Conservation (phyloP, 2,888 invertebrate genomes). For the Anorthoa munda region DNA sequence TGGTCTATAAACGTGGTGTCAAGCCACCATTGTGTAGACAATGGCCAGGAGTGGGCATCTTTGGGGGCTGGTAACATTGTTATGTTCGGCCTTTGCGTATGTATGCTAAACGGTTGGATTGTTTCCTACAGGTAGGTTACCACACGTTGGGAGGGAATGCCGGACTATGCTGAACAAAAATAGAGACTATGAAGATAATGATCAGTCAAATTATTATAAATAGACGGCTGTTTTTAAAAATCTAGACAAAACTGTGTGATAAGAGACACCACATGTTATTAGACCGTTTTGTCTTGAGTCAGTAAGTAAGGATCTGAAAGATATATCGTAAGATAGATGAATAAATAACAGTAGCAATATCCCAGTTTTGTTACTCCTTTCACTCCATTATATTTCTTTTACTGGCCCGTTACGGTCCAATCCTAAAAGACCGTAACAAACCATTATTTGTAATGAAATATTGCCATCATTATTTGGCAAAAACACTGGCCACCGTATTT, state of each 20-base stretch:
- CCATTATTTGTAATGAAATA: constrained; percentile 1
- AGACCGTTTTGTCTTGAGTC: not conserved
- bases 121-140: constrained; percentile 79
- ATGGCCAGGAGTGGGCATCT: constrained; percentile 61
- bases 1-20: constrained; percentile 53
- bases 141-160: constrained; percentile 56
- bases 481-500: constrained; percentile 19
- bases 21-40: constrained; percentile 60
- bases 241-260: not conserved
- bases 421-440: not conserved
- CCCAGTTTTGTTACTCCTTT: not conserved
- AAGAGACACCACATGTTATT: not conserved
- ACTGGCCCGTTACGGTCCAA: not conserved
- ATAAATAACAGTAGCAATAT: not conserved
- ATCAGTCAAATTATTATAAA: not conserved
- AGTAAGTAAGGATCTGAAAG: not conserved
- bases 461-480: constrained; percentile 19
- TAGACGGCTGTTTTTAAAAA: not conserved
- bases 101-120: constrained; percentile 87
- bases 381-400: not conserved
- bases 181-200: too few species aligned
- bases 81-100: constrained; percentile 78
- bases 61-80: constrained; percentile 62
- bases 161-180: constrained; percentile 52
- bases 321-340: not conserved